Conservation (phyloP, 2,888 invertebrate genomes). For the Dasysyrphus tricinctus region DNA sequence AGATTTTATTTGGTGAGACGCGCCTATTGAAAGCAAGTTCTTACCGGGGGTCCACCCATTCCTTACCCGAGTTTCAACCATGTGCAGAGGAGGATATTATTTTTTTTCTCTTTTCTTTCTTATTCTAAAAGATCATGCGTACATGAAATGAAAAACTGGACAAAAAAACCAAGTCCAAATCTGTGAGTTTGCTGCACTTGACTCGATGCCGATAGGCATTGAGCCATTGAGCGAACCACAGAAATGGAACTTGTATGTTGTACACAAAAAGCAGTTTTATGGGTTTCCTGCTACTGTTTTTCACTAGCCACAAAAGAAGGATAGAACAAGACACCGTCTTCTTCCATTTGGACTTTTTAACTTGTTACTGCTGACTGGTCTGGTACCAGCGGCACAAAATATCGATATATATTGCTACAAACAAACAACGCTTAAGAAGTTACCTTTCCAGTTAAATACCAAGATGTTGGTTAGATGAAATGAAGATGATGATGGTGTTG, state of each 20-base stretch:
- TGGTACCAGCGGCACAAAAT: slow-evolving; percentile 32
- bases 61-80: slow-evolving; percentile 14
- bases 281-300: slow-evolving; percentile 21
- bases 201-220: slow-evolving; percentile 11
- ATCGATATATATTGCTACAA: slow-evolving; percentile 16
- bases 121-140: slow-evolving; percentile 6
- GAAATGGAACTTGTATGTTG: slow-evolving; percentile 24
- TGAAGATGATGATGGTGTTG: slow-evolving; percentile 37
- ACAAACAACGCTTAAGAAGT: slow-evolving; percentile 38
- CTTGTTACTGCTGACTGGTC: slow-evolving; percentile 15
- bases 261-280: slow-evolving; percentile 26
- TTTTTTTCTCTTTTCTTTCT: slow-evolving; percentile 8
- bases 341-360: slow-evolving; percentile 2
- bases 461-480: slow-evolving; percentile 16
- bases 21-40: slow-evolving; percentile 17
- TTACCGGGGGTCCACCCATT: slow-evolving; percentile 41
- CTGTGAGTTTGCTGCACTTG: slow-evolving; percentile 20
- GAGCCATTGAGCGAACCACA: background rate
- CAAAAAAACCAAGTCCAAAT: slow-evolving; percentile 7
- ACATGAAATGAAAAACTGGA: slow-evolving; percentile 10
- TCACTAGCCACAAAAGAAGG: slow-evolving; percentile 9
- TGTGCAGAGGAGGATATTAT: slow-evolving; percentile 29
- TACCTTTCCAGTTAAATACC: slow-evolving; percentile 62
- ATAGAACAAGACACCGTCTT: slow-evolving; percentile 8
- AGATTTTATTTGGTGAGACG: too few relatives aligned